Conservation (phyloP, 2,113 vertebrate species). For the Orthonyx spaldingii region DNA sequence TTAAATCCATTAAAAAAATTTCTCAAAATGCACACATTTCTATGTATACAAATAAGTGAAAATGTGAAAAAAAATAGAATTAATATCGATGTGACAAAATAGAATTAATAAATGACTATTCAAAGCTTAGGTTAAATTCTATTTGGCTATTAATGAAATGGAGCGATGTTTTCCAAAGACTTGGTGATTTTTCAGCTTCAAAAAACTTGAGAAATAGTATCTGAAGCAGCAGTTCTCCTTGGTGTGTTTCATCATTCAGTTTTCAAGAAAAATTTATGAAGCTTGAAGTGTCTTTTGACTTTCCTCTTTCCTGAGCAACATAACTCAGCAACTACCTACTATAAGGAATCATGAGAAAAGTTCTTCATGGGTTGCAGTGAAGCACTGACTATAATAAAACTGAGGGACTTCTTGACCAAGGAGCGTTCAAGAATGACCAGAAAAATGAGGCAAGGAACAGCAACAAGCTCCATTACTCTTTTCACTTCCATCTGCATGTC, state of each 20-base stretch:
- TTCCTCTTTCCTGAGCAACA: background rate
- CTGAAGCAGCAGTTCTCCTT: background rate
- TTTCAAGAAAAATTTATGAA: background rate
- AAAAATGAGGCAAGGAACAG: background rate
- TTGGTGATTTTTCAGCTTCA: background rate
- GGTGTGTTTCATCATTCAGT: background rate
- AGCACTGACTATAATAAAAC: background rate
- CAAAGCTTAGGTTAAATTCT: background rate
- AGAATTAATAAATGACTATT: background rate
- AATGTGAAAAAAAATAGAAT: background rate
- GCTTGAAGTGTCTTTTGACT: background rate
- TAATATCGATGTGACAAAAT: background rate
- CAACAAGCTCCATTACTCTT: background rate
- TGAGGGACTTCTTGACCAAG: background rate
- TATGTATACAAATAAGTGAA: background rate
- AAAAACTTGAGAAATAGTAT: background rate
- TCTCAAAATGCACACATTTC: background rate
- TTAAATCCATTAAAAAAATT: background rate
- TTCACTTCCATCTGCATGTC: background rate
- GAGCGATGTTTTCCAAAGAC: background rate
- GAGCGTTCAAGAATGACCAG: background rate
- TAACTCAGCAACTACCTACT: background rate
- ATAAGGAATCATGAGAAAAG: background rate
- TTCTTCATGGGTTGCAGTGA: background rate
- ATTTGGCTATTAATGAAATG: background rate